phyloP scores from a whole-genome alignment of 2,888 invertebrate genomes.

The Andricus curvator region DNA sequence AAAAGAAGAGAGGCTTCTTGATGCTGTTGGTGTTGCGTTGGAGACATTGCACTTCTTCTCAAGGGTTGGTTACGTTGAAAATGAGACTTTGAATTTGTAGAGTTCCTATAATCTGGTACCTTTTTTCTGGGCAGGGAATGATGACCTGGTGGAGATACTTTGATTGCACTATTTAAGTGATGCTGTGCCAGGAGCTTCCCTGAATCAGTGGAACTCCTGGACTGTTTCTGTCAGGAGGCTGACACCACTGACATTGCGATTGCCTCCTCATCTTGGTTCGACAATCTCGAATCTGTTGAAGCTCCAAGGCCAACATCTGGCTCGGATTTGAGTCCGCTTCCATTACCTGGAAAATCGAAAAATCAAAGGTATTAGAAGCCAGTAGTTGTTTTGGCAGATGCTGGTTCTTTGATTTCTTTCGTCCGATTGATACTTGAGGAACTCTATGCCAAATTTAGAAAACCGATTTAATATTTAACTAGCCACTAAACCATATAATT shows the following conservation, averaged over 20 bases:
- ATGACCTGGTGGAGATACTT: constrained; percentile 77
- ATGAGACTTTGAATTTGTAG: constrained; percentile 63
- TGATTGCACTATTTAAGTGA: constrained; percentile 65
- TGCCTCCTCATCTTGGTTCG: constrained; percentile 78
- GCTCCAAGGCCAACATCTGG: constrained; percentile 64
- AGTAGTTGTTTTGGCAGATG: constrained; percentile 9
- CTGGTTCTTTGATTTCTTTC: constrained; percentile 1
- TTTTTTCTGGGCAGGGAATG: constrained; percentile 80
- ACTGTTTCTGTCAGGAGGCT: constrained; percentile 80
- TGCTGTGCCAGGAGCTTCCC: constrained; percentile 75
- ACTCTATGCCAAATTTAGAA: too few relatives aligned
- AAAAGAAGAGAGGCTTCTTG: constrained; percentile 78
- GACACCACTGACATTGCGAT: constrained; percentile 78
- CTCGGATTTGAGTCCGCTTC: constrained; percentile 65
- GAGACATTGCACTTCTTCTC: constrained; percentile 80
- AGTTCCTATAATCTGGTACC: constrained; percentile 65
- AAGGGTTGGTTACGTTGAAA: constrained; percentile 85
- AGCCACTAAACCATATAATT: too few relatives aligned
- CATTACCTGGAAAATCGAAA: constrained; percentile 42
- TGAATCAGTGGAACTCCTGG: constrained; percentile 78
- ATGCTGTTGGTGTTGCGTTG: constrained; percentile 62
- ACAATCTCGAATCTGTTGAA: constrained; percentile 67
- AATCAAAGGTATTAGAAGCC: constrained; percentile 11
- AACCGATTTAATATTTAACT: too few relatives aligned
- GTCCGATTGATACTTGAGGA: not conserved